These are phyloP conservation scores for Philereme transversata DNA, from an alignment of 2,888 invertebrate genomes.

Conservation along the genomic window DNA sequence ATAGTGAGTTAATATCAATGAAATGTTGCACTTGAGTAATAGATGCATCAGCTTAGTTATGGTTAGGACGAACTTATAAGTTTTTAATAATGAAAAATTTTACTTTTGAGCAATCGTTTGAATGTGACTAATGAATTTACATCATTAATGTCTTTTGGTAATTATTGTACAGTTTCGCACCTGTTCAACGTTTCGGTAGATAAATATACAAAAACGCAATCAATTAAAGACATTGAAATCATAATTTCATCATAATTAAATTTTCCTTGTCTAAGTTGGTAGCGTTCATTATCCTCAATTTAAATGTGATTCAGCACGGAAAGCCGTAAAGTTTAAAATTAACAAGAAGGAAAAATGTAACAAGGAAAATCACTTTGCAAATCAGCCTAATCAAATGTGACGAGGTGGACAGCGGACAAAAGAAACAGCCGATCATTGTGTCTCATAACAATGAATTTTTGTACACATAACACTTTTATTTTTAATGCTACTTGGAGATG, in stretches of 20 bases:
- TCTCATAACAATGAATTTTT: conserved; percentile 20
- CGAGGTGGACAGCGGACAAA: conserved; percentile 42
- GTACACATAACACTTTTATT: neutral
- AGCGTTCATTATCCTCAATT: conserved; percentile 35
- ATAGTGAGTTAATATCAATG: too few relatives aligned
- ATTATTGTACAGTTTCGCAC: too few relatives aligned
- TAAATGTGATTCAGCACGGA: conserved; percentile 43
- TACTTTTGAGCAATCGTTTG: too few relatives aligned
- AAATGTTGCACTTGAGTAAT: too few relatives aligned
- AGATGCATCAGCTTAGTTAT: too few relatives aligned
- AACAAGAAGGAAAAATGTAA: conserved; percentile 60
- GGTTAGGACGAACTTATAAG: too few relatives aligned
- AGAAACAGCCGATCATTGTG: conserved; percentile 29
- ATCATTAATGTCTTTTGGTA: too few relatives aligned
- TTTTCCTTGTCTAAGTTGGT: conserved; percentile 2
- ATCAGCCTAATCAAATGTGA: conserved; percentile 63
- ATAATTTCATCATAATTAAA: neutral
- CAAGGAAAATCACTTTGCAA: conserved; percentile 51
- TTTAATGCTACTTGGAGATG: too few relatives aligned
- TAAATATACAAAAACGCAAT: conserved; percentile 3
- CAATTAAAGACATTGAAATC: neutral
- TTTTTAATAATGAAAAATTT: too few relatives aligned
- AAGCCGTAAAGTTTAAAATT: conserved; percentile 66
- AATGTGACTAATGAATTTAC: too few relatives aligned
- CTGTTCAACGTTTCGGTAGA: conserved; percentile 5